Conservation (phyloP, 2,797 vertebrate species). For the Calcarius lapponicus region DNA sequence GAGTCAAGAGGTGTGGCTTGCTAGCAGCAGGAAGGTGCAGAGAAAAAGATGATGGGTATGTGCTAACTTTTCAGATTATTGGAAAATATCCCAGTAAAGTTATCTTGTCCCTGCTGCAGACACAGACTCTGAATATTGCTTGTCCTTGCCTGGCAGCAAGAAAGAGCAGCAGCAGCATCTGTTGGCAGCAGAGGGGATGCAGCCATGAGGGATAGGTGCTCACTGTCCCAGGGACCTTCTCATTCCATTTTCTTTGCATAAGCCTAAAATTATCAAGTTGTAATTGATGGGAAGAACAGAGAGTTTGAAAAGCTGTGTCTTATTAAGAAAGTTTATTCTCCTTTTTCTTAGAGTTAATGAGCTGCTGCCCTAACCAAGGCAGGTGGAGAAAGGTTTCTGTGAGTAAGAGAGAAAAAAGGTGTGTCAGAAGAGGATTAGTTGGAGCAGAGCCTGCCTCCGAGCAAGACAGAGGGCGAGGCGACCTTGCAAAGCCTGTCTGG, state of each 20-base stretch:
- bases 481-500: slow-evolving; percentile 36
- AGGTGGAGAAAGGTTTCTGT: not conserved
- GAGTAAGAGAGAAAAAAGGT: not conserved
- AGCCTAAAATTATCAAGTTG: not conserved
- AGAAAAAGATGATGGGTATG: not conserved
- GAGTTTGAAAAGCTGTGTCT: not conserved
- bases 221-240: not conserved
- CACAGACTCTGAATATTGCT: not conserved
- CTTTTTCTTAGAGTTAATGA: not conserved
- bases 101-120: not conserved
- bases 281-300: not conserved
- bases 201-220: not conserved
- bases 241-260: not conserved
- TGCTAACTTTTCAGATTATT: not conserved
- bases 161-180: not conserved
- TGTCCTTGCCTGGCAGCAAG: not conserved
- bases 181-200: not conserved
- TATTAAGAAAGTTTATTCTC: not conserved
- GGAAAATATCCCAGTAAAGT: not conserved
- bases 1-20: not conserved
- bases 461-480: not conserved
- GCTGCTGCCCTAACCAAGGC: not conserved
- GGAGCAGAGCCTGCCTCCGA: not conserved
- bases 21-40: not conserved
- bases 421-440: slow-evolving; percentile 33